These are phyloP conservation scores for Busseola fusca DNA, from an alignment of 2,888 invertebrate species.

Conservation along the genomic window DNA sequence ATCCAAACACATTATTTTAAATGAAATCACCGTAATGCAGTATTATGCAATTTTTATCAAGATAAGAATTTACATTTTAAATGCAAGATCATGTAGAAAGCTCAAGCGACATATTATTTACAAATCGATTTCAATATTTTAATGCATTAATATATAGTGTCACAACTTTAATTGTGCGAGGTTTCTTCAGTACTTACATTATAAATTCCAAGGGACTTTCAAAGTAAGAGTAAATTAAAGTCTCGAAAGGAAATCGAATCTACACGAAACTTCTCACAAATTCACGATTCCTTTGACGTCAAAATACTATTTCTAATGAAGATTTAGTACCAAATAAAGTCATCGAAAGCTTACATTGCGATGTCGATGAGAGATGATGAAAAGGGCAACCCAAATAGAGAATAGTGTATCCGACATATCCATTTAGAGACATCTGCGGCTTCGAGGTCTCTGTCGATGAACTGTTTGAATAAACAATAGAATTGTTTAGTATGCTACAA, in stretches of 20 bases:
- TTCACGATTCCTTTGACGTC: not conserved
- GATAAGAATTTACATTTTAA: conserved; percentile 48
- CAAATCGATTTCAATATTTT: conserved; percentile 47
- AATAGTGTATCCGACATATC: conserved; percentile 35
- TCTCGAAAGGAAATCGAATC: conserved; percentile 5
- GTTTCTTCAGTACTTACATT: conserved; percentile 2
- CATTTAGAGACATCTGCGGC: conserved; percentile 23
- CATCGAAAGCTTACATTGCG: conserved; percentile 13
- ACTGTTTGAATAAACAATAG: conserved; percentile 16
- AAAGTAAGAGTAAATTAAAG: not conserved
- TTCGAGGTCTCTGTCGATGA: conserved; percentile 20
- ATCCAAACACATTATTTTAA: conserved; percentile 22
- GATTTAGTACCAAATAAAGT: conserved; percentile 13
- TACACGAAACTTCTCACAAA: not conserved
- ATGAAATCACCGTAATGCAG: conserved; percentile 29
- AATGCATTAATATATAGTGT: conserved; percentile 25
- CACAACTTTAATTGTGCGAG: conserved; percentile 29
- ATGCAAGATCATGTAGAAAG: conserved; percentile 41
- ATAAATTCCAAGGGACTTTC: not conserved
- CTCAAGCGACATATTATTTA: conserved; percentile 26
- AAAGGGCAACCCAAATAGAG: conserved; percentile 23
- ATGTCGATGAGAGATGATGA: conserved; percentile 8
- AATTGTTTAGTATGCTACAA: conserved; percentile 13
- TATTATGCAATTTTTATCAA: conserved; percentile 50
- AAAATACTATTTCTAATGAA: conserved; percentile 22